These are phyloP conservation scores for Mizuhopecten yessoensis DNA, from an alignment of 1,140 invertebrate genomes.

Conservation along the genomic window DNA sequence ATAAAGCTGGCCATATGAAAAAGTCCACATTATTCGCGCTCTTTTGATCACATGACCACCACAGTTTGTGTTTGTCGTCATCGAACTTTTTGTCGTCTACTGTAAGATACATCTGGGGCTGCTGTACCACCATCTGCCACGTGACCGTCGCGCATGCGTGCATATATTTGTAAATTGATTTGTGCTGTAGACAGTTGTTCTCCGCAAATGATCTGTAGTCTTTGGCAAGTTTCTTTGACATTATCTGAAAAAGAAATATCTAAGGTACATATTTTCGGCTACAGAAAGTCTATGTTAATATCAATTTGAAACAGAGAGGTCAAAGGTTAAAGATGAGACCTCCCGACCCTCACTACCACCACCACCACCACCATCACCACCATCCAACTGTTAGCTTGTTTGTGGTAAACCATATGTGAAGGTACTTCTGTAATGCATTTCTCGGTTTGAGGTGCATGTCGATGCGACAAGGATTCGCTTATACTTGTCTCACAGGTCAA, in stretches of 20 bases:
- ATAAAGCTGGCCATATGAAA: constrained; percentile 79
- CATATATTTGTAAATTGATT: constrained; percentile 65
- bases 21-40: constrained; percentile 70
- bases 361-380: too few species aligned
- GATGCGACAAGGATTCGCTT: too few species aligned
- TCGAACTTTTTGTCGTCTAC: constrained; percentile 71
- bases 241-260: constrained; percentile 56
- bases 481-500: too few species aligned
- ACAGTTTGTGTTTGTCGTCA: constrained; percentile 76
- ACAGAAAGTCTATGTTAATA: too few species aligned
- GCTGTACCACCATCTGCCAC: constrained; percentile 81
- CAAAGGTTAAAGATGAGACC: too few species aligned
- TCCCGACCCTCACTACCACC: too few species aligned
- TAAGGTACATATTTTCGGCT: not conserved
- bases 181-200: constrained; percentile 59
- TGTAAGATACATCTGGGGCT: constrained; percentile 73
- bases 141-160: constrained; percentile 70
- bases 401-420: too few species aligned
- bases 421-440: too few species aligned
- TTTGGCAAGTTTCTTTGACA: constrained; percentile 48
- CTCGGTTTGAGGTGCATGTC: too few species aligned
- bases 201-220: constrained; percentile 54
- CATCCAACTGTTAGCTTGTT: too few species aligned
- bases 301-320: too few species aligned
- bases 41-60: constrained; percentile 80